Evolutionary conservation across 2,797 vertebrate species (phyloP).

Genomic region (Poecile montanus): DNA sequence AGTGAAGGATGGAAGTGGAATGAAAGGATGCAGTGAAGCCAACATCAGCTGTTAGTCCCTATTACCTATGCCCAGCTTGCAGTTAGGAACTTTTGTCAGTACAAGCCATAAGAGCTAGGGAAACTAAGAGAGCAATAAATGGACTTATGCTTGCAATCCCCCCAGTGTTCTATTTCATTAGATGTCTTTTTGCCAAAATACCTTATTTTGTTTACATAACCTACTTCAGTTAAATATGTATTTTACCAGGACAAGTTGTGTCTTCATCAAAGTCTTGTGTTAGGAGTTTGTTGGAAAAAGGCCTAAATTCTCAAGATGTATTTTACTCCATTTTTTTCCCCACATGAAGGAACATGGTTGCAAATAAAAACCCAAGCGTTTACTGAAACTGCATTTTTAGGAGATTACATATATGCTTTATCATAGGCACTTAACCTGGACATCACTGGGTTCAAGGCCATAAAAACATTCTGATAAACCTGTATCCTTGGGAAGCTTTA

Average conservation of each 20-base stretch:
- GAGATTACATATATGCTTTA: neutral
- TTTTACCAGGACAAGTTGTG: neutral
- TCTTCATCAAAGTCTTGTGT: neutral
- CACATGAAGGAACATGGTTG: neutral
- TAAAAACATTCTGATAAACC: neutral
- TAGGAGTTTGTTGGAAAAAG: neutral
- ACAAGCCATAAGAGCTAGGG: neutral
- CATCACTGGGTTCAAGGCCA: neutral
- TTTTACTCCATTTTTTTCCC: neutral
- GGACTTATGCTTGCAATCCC: neutral
- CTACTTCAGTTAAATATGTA: neutral
- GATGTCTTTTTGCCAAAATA: neutral
- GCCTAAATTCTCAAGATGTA: neutral
- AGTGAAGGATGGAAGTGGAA: neutral
- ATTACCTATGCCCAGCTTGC: neutral
- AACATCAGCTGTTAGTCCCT: neutral
- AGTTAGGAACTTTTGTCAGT: neutral
- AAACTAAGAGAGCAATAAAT: neutral
- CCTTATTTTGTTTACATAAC: neutral
- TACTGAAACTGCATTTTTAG: neutral
- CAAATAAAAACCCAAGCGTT: fast-evolving
- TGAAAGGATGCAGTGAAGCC: neutral
- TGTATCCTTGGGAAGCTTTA: neutral
- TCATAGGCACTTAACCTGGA: neutral
- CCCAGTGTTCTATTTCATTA: neutral